Base-by-base conservation (phyloP, 2,888 invertebrate genomes). In the Quadroppia sp. region DNA sequence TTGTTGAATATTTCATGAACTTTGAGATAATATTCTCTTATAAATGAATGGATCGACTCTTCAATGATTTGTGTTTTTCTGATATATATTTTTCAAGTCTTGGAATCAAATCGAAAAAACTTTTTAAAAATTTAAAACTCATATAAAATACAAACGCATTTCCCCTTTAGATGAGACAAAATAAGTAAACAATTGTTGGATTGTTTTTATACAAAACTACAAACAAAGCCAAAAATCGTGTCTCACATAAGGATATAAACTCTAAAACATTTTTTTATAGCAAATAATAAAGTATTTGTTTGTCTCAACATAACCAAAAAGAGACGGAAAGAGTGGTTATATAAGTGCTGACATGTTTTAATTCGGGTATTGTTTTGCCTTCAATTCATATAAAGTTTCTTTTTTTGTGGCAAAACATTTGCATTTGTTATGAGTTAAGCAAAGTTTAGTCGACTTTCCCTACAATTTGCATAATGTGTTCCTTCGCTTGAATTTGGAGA, bases 1-100 rank as follows among this genome's bases (percentile, higher is more conserved):
- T 67, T 13, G 67, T 67, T 67, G 67, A 67, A 67, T 67, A 67
- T 67, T 67, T 67, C 67, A 67, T 67, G 67, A 67, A 67, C 40
- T 67, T 67, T 67, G 42, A 67, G 67, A 67, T 67, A 23, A 61
- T 61, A 61, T 61, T 32, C 32, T 61, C 32, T 61, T 30, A 42
- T 42, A 23, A 67, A 67, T 67, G 40, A 20, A 67, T 40, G 20
- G 23, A 40, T 20, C 20, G 23, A 42, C 15, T 40, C 42, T 30
- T 59, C 40, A 13, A 32, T 61, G 32, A 61, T 61, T 61, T 61
- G 61, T 61, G n/a, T 30, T 61, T 61, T 32, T 61, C 61, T 61
- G 2, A n/a, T 32, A 61, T 28, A 17, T 23, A 4, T 53, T 23
- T 53, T 23, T 53, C 7, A 23, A 23, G 25, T 25, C 9, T 15